A percentile compares a stretch with the other conserved stretches of the same genome.
These are phyloP conservation scores for Heliconius congener DNA, from an alignment of 1,140 invertebrate species.

Conservation along the genomic window DNA sequence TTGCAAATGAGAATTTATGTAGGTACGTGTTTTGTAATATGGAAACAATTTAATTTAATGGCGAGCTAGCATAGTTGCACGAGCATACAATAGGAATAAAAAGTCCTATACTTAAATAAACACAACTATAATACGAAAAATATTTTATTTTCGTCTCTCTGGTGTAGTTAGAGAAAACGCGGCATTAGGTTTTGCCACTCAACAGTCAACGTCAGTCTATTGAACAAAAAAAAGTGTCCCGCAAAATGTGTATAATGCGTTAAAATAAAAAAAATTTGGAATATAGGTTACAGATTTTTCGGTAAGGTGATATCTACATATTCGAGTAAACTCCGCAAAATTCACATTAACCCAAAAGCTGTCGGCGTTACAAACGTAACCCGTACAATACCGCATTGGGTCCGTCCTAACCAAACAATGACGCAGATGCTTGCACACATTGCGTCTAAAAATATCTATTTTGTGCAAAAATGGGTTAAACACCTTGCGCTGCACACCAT, in stretches of 20 bases:
- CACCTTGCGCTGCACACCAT: slow-evolving; percentile 66
- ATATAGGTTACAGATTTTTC: slow-evolving; percentile 14
- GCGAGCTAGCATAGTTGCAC: neutral
- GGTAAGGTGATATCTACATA: slow-evolving; percentile 6
- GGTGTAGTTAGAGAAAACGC: neutral
- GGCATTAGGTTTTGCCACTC: neutral
- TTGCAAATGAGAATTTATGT: neutral
- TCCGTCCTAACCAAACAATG: slow-evolving; percentile 73
- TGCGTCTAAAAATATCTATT: slow-evolving; percentile 61
- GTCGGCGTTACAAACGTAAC: slow-evolving; percentile 61
- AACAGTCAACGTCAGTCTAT: neutral
- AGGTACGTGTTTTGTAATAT: neutral
- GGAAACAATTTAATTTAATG: neutral
- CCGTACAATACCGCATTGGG: slow-evolving; percentile 53
- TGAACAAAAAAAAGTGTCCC: neutral
- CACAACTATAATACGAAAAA: neutral
- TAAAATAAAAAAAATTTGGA: neutral
- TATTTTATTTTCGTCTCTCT: neutral
- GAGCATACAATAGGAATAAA: neutral
- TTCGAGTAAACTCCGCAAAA: slow-evolving; percentile 40
- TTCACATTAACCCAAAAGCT: slow-evolving; percentile 38
- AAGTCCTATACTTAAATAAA: neutral
- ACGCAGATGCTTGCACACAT: slow-evolving; percentile 70
- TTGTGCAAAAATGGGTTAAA: slow-evolving; percentile 74
- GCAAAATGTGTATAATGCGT: neutral